These are phyloP conservation scores for Lasioglossum pauxillum DNA, from an alignment of 2,888 invertebrate species.

Conservation along the genomic window DNA sequence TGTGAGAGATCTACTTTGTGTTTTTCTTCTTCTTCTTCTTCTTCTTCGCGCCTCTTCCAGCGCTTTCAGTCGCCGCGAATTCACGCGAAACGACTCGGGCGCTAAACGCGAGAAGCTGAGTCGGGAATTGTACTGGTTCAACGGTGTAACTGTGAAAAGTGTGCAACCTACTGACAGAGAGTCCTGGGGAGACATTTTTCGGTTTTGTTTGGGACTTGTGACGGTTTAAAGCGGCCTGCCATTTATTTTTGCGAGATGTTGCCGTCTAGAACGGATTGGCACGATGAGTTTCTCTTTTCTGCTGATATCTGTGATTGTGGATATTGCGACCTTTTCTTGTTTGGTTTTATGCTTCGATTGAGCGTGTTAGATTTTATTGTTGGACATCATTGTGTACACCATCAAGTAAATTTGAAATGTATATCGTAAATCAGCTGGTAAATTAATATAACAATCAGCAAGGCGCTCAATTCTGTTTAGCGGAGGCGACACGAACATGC, in stretches of 20 bases:
- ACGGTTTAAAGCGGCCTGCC: neutral
- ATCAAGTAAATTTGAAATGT: too few species aligned
- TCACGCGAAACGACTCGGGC: neutral
- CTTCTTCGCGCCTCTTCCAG: slow-evolving; percentile 7
- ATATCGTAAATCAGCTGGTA: too few species aligned
- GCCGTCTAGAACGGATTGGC: too few species aligned
- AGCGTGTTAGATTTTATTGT: too few species aligned
- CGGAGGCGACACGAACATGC: too few species aligned
- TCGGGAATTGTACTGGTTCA: neutral
- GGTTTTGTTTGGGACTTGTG: neutral
- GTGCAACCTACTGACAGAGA: neutral
- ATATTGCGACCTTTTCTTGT: too few species aligned
- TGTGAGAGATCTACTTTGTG: neutral
- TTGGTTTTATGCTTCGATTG: too few species aligned
- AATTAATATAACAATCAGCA: too few species aligned
- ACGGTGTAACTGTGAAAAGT: neutral
- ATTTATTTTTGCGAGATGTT: neutral
- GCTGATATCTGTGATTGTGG: too few species aligned
- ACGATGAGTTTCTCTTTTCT: too few species aligned
- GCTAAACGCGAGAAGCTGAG: neutral
- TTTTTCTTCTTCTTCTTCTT: neutral
- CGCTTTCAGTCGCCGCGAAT: neutral
- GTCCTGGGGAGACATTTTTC: neutral
- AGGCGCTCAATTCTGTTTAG: neutral
- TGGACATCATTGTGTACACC: too few species aligned